Evolutionary conservation across 2,888 invertebrate species (phyloP), one percentile per base, ranked within the genome.

Genomic region (Coecobrya sp.): DNA sequence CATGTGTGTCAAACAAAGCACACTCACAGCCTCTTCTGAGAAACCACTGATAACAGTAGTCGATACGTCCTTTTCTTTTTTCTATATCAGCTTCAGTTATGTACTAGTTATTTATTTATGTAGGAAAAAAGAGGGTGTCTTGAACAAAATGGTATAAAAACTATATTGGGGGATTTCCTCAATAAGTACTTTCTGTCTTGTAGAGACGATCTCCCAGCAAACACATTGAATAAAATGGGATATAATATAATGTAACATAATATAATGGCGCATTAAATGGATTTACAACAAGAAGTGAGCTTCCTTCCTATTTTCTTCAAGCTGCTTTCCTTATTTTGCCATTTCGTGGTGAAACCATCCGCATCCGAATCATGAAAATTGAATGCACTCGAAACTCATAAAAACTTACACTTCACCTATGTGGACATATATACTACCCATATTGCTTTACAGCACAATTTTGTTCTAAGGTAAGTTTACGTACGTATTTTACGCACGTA

Each of bases 341-440:
- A 7, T 59, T 30, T 55, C 22, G 55, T 82, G 59, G 82, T 55
- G 82, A 82, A 82, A 59, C 59, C 30, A 55, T 82, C 76, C 49
- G 22, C 22, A 76, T 76, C 59, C 52, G 27, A 70, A 19, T 70
- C 52, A 87, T 87, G 79, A 88, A 88, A 88, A 49, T 88, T 81
- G 88, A 81, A 88, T 55, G 70, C 70, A 55, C 27, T 45, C 82
- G 25, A 59, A 82, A 82, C 59, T 82, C 82, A 10, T 82, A 55
- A 49, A 59, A 73, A 73, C 30, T 25, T 36, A n/a, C 36, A 3
- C n/a, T 45, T n/a, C n/a, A n/a, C n/a, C n/a, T n/a, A n/a, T n/a
- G n/a, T n/a, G n/a, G n/a, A n/a, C n/a, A n/a, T n/a, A n/a, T n/a
- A n/a, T n/a, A n/a, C 11, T 22, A 82, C 36, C 30, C 19, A n/a